Percentiles rank a stretch among this genome's conserved stretches.
phyloP scores from a whole-genome alignment of 2,888 invertebrate species.

The Allophyes oxyacanthae region DNA sequence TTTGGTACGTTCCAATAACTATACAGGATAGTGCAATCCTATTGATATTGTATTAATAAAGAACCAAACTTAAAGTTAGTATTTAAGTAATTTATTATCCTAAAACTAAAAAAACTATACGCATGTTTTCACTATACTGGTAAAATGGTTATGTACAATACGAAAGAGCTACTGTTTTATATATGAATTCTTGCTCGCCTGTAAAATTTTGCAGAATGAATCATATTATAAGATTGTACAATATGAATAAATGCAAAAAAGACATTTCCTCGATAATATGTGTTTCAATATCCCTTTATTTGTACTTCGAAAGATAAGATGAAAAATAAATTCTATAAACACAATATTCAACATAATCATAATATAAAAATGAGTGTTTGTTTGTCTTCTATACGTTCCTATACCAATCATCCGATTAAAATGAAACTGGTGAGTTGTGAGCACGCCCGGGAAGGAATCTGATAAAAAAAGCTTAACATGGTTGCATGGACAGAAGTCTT shows the following conservation, averaged over 20 bases:
- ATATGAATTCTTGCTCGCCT: conserved; percentile 90
- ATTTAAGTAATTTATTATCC: conserved; percentile 90
- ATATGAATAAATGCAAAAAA: conserved; percentile 90
- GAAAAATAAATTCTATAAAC: too few relatives aligned
- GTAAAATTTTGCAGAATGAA: conserved; percentile 90
- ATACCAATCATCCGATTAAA: too few relatives aligned
- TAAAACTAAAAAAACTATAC: conserved; percentile 89
- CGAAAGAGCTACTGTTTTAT: conserved; percentile 89
- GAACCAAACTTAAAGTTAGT: conserved; percentile 89
- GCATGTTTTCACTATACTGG: conserved; percentile 90
- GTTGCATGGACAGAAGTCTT: too few relatives aligned
- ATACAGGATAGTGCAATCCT: conserved; percentile 88
- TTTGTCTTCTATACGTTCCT: too few relatives aligned
- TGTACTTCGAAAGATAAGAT: background rate
- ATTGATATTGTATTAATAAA: conserved; percentile 90
- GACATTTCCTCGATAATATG: conserved; percentile 86
- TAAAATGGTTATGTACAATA: conserved; percentile 89
- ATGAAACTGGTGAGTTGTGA: too few relatives aligned
- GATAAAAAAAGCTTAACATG: too few relatives aligned
- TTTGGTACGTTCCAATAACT: conserved; percentile 85
- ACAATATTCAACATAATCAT: too few relatives aligned
- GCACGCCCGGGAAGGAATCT: too few relatives aligned
- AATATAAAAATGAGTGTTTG: too few relatives aligned
- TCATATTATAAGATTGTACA: conserved; percentile 90
- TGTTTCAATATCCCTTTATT: conserved; percentile 50